These are phyloP conservation scores for Papilio xuthus DNA, from an alignment of 1,140 invertebrate species.

Conservation along the genomic window DNA sequence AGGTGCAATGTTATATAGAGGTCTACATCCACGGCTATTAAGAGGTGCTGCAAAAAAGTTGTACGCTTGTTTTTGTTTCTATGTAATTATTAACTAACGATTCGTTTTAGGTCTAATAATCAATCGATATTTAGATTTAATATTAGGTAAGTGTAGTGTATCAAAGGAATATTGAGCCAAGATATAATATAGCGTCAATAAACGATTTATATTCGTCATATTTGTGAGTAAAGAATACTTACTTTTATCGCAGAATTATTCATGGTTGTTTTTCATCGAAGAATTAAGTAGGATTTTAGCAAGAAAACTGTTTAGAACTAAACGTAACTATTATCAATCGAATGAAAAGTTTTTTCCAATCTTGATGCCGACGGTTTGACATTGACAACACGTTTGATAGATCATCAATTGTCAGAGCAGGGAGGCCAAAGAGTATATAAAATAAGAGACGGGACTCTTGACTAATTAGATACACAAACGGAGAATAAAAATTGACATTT, in stretches of 20 bases:
- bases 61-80: no score
- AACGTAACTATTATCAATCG: not conserved
- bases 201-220: not conserved
- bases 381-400: not conserved
- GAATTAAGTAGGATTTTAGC: not conserved
- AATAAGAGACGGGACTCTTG: no score
- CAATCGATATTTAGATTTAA: not conserved
- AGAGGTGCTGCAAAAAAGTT: no score
- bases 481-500: no score
- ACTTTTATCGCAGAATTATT: constrained; percentile 16
- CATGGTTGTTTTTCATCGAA: constrained; percentile 10
- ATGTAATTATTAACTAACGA: no score
- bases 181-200: not conserved
- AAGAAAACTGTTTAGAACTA: not conserved
- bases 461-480: no score
- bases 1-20: no score
- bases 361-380: not conserved
- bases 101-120: no score
- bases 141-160: not conserved
- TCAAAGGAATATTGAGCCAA: not conserved
- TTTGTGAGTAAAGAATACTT: not conserved
- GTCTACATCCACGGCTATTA: no score
- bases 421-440: no score
- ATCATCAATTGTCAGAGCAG: not conserved
- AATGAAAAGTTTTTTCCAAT: not conserved